Base-by-base conservation (phyloP, 2,113 vertebrate species). In the Garra rufa region DNA sequence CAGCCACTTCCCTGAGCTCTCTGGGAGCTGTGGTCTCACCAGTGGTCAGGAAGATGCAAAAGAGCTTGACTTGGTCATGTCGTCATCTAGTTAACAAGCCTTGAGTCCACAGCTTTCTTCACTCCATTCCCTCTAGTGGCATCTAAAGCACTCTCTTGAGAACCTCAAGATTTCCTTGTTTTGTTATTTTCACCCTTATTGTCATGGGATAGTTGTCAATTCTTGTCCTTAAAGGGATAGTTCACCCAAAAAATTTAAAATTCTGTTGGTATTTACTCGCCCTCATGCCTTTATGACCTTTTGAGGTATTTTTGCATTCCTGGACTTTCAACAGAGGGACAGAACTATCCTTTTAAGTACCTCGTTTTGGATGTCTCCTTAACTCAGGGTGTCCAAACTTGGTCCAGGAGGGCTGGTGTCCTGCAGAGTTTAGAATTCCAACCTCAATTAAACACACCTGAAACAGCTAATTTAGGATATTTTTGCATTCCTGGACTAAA, bases 61-160 rank as follows among this genome's bases (percentile, higher is more conserved):
- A 89, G 97, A 98, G 41, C 88, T 96, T 0, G 98, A 98, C 90
- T 90, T 98, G 46, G 93, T 99, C 46, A 87, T 98, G 90, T 97
- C 97, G 0, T 94, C 96, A 14, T 96, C 94, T 90, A 97, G 96
- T 93, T 97, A 96, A 95, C 44, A 30, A 57, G 28, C 28, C 76
- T 65, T 21, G 21, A 81, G 46, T 38, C 5, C 2, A 50, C 15
- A 52, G 41, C 21, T 81, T 85, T 30, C 13, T 30, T 1, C n/a
- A 46, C 10, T 81, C 10, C 30, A 78, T 78, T 78, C 34, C 55
- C 14, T 78, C 10, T 5, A 13, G 0, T 34, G 21, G n/a, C 4
- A 48, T 46, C 59, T 80, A 48, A 21, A 61, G 76, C 55, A 80
- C 77, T 65, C 50, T 41, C 6, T 46, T 8, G 34, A 24, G n/a